Conservation (phyloP, 2,888 invertebrate genomes). For the Notodonta ziczac region DNA sequence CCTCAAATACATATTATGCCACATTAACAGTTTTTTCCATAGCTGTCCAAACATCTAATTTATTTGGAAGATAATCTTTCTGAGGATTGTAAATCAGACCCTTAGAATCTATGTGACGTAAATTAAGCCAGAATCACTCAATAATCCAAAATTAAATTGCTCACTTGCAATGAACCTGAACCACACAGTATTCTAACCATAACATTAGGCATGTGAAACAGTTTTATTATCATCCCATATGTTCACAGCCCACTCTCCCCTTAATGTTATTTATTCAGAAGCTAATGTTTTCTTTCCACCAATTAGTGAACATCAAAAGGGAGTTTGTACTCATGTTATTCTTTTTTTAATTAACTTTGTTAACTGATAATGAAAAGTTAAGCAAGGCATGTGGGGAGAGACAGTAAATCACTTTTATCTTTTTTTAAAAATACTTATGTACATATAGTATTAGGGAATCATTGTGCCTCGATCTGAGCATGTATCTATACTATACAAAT, state of each 20-base stretch:
- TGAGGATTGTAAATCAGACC: too few relatives aligned
- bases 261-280: constrained; percentile 10
- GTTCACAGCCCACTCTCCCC: constrained; percentile 16
- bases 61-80: too few relatives aligned
- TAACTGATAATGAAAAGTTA: constrained; percentile 12
- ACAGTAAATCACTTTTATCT: not conserved
- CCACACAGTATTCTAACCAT: constrained; percentile 17
- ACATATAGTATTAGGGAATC: too few relatives aligned
- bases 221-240: constrained; percentile 29
- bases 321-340: constrained; percentile 1
- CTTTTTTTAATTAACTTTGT: not conserved
- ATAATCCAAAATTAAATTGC: not conserved
- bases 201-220: constrained; percentile 38
- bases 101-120: not conserved
- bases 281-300: constrained; percentile 15
- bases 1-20: too few relatives aligned
- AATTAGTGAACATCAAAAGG: constrained; percentile 5
- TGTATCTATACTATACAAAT: too few relatives aligned
- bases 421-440: not conserved
- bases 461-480: too few relatives aligned
- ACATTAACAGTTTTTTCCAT: too few relatives aligned
- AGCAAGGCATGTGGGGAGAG: constrained; percentile 10
- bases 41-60: too few relatives aligned
- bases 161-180: not conserved
- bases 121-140: not conserved